phyloP scores from a whole-genome alignment of 2,888 invertebrate species.

The Choreutis nemorana region DNA sequence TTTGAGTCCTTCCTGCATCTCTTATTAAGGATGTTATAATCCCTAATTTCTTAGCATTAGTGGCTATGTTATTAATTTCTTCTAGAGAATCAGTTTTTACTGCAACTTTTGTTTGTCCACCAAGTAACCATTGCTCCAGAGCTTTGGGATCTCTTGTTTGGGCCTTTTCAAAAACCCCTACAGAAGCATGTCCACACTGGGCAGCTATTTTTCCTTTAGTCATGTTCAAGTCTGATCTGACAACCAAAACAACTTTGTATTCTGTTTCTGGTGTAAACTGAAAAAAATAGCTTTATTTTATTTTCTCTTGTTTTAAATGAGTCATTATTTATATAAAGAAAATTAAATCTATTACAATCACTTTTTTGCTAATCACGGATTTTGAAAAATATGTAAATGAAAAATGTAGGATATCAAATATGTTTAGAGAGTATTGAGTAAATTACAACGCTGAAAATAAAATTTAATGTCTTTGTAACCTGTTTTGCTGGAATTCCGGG shows the following conservation, averaged over 20 bases:
- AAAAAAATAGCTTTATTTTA: slow-evolving; percentile 15
- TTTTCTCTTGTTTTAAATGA: too few species aligned
- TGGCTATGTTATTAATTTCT: slow-evolving; percentile 73
- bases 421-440: too few species aligned
- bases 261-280: slow-evolving; percentile 58
- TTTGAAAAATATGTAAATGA: too few species aligned
- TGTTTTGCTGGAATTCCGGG: background rate
- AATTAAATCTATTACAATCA: too few species aligned
- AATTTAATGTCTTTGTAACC: too few species aligned
- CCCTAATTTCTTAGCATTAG: slow-evolving; percentile 73
- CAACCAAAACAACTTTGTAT: slow-evolving; percentile 85
- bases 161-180: slow-evolving; percentile 82
- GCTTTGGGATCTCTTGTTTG: slow-evolving; percentile 67
- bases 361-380: too few species aligned
- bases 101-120: slow-evolving; percentile 89
- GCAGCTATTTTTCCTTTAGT: slow-evolving; percentile 94
- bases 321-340: too few species aligned
- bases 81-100: slow-evolving; percentile 81
- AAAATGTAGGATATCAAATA: too few species aligned
- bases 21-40: slow-evolving; percentile 78
- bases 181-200: slow-evolving; percentile 95
- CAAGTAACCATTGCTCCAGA: slow-evolving; percentile 64
- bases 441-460: too few species aligned
- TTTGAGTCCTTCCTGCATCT: slow-evolving; percentile 95
- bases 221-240: slow-evolving; percentile 92